Base-by-base conservation (phyloP, 1,140 invertebrate genomes). In the Drosophila teissieri region DNA sequence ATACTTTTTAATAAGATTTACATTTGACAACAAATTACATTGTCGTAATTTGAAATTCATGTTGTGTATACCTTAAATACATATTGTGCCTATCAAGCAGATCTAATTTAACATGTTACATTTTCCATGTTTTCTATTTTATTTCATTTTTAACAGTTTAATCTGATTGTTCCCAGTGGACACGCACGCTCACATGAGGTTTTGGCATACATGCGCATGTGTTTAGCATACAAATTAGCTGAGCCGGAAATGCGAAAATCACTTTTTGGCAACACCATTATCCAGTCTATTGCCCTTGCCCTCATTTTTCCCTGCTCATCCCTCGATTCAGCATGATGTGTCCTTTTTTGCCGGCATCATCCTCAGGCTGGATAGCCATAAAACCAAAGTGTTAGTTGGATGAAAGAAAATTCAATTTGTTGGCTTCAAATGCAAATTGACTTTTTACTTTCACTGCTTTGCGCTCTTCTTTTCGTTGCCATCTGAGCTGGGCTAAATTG, bases 221-320 rank as follows among this genome's bases (percentile, higher is more conserved):
- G 84, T 79, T 89, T 88, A 83, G 83, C 83, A 88, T 88, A 89
- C 83, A 88, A 88, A 88, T 88, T 88, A 88, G 84, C 80, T 68
- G 56, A 65, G 78, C 56, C 72, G 84, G 84, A 78, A 80, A 89
- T 89, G 77, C 80, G 79, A 88, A 88, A 88, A 88, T 88, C 84
- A 84, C 80, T 88, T 88, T 89, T 89, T 74, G 80, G 72, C 74
- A 75, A 75, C 55, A 62, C 76, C 72, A 75, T 88, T 88, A 83
- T 89, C 79, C 75, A 83, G 72, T 89, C 72, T 76, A 75, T 75
- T 65, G 72, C 60, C 72, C 73, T 75, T 52, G 63, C 70, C 64
- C 60, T 65, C 42, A 24, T 44, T 42, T 44, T 17, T 36, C 49
- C 19, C 39, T 12, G 49, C 45, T 55, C 45, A 37, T 56, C 27